phyloP scores from a whole-genome alignment of 2,888 invertebrate species.

The Dichetophora obliterata region DNA sequence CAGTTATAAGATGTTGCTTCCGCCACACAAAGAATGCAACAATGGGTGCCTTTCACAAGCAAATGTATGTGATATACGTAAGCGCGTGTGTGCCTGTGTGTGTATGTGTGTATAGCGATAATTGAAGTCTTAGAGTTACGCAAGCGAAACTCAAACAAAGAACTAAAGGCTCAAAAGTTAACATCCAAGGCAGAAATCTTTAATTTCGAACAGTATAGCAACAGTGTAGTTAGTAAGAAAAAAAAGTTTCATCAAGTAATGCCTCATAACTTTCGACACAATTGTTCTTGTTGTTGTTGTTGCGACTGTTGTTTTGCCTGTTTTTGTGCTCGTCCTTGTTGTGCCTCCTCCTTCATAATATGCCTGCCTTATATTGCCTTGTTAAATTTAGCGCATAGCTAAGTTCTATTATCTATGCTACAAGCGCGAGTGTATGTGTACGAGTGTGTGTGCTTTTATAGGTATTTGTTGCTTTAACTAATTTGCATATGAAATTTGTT shows the following conservation, averaged over 20 bases:
- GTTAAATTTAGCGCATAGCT: slow-evolving; percentile 16
- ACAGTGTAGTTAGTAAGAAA: too few species aligned
- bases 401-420: neutral
- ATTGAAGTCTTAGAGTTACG: neutral
- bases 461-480: slow-evolving; percentile 46
- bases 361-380: slow-evolving; percentile 16
- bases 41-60: neutral
- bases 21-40: neutral
- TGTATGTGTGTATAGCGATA: neutral
- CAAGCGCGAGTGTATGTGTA: slow-evolving; percentile 20
- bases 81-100: too few species aligned
- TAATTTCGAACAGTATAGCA: too few species aligned
- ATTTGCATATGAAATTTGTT: slow-evolving; percentile 62
- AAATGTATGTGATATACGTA: neutral
- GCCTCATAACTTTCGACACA: too few species aligned
- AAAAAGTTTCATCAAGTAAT: too few species aligned
- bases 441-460: neutral
- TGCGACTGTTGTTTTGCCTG: neutral
- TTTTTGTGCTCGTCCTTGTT: neutral
- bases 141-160: neutral
- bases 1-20: slow-evolving; percentile 2
- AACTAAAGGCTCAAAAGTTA: neutral
- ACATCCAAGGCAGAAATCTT: neutral
- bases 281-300: neutral
- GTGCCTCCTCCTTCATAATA: neutral